These are phyloP conservation scores for Ceryle rudis DNA, from an alignment of 2,797 vertebrate genomes.

Conservation along the genomic window DNA sequence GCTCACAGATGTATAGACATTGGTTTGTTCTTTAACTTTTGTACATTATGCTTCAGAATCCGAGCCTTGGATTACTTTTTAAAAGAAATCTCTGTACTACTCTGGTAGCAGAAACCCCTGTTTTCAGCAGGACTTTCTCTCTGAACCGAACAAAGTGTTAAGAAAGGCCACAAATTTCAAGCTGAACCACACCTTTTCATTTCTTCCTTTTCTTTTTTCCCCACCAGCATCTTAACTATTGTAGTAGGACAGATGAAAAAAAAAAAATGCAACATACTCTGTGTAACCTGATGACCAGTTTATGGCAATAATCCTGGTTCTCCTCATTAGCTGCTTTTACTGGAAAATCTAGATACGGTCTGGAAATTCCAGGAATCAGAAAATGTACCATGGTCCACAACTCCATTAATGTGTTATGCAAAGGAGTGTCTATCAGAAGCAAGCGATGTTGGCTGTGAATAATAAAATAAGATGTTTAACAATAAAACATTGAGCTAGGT, in stretches of 20 bases:
- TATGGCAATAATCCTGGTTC: conserved; percentile 95
- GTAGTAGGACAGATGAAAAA: neutral
- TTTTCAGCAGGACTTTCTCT: neutral
- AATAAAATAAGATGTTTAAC: neutral
- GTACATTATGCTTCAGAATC: neutral
- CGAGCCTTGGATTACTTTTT: neutral
- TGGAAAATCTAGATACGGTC: conserved; percentile 89
- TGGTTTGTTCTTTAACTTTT: neutral
- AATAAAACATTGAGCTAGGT: neutral
- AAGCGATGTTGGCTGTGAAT: conserved; percentile 88
- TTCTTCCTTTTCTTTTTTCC: neutral
- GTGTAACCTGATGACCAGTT: conserved; percentile 92
- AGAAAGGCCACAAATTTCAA: neutral
- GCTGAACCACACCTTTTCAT: neutral
- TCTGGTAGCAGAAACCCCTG: neutral
- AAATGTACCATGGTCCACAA: conserved; percentile 95
- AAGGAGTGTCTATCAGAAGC: conserved; percentile 89
- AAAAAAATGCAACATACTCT: conserved; percentile 80
- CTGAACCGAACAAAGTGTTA: neutral
- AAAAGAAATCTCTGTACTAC: neutral
- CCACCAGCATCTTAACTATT: neutral
- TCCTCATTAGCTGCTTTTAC: conserved; percentile 91
- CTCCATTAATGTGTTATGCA: conserved; percentile 92
- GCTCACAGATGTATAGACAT: neutral
- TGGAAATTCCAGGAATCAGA: conserved; percentile 90